Percentiles rank a stretch among this genome's conserved stretches.
These are phyloP conservation scores for Melinaea menophilus DNA, from an alignment of 2,888 invertebrate species.

Conservation along the genomic window DNA sequence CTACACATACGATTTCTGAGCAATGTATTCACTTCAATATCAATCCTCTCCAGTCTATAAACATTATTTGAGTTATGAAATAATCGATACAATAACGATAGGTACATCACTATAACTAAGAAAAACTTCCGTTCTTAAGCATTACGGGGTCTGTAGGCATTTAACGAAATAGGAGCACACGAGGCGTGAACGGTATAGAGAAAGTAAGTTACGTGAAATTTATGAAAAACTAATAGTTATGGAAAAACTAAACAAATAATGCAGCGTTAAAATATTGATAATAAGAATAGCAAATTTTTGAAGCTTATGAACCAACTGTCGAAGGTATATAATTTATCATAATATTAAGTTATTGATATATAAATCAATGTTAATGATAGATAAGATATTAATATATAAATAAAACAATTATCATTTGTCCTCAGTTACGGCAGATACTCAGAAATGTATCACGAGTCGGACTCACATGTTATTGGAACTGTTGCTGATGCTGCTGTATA, in stretches of 20 bases:
- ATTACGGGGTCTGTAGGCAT: neutral
- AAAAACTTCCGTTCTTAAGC: neutral
- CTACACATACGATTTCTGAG: no score
- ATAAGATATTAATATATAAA: no score
- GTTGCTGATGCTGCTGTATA: no score
- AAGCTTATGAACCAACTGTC: no score
- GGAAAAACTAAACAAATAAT: neutral
- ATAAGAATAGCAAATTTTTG: neutral
- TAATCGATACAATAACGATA: neutral
- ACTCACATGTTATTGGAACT: no score
- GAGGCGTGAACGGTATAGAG: neutral
- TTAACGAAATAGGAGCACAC: neutral
- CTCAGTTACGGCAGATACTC: no score
- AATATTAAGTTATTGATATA: no score
- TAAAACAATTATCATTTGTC: no score
- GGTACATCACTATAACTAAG: constrained; percentile 3
- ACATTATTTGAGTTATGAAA: neutral
- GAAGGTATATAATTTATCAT: no score
- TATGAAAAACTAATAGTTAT: no score
- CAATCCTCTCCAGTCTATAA: neutral
- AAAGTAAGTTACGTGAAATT: constrained; percentile 4
- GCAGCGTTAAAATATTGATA: neutral
- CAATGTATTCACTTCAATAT: neutral
- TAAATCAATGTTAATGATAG: no score
- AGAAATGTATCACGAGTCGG: no score